A percentile compares a stretch with the other conserved stretches of the same genome.
Conservation (phyloP, 2,113 vertebrate genomes). For the Vidua macroura region DNA sequence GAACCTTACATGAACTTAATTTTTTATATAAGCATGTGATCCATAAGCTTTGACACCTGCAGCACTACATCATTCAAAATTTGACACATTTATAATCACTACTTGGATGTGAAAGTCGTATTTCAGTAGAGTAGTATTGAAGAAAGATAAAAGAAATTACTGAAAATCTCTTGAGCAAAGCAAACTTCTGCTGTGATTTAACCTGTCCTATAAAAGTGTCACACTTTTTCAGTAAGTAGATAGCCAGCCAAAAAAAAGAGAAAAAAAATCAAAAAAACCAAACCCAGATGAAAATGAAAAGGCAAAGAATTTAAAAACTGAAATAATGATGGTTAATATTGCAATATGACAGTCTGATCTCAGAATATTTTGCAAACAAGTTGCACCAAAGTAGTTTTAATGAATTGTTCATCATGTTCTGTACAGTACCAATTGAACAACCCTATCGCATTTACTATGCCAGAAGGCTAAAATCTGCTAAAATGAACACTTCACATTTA, state of each 20-base stretch:
- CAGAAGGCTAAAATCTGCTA: neutral
- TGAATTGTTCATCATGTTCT: neutral
- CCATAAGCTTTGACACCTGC: neutral
- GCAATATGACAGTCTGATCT: slow-evolving; percentile 19
- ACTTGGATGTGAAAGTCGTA: neutral
- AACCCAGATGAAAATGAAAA: slow-evolving; percentile 53
- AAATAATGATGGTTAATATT: slow-evolving; percentile 52
- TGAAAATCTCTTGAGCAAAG: neutral
- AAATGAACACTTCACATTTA: slow-evolving; percentile 23
- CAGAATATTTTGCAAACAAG: slow-evolving; percentile 41
- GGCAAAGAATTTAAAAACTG: slow-evolving; percentile 48
- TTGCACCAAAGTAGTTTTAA: slow-evolving; percentile 63
- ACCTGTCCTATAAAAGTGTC: neutral
- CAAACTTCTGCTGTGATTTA: neutral
- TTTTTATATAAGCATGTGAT: neutral
- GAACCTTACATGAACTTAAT: neutral
- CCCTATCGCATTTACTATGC: neutral
- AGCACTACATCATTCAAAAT: neutral
- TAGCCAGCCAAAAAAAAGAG: neutral
- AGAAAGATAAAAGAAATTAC: neutral
- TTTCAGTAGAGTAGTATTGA: neutral
- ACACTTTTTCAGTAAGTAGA: neutral
- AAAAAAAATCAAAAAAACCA: neutral
- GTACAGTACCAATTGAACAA: neutral
- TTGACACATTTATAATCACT: neutral